Evolutionary conservation across 1,140 invertebrate genomes (phyloP), one percentile per base, ranked within the genome.

Genomic region (Nephotettix cincticeps): DNA sequence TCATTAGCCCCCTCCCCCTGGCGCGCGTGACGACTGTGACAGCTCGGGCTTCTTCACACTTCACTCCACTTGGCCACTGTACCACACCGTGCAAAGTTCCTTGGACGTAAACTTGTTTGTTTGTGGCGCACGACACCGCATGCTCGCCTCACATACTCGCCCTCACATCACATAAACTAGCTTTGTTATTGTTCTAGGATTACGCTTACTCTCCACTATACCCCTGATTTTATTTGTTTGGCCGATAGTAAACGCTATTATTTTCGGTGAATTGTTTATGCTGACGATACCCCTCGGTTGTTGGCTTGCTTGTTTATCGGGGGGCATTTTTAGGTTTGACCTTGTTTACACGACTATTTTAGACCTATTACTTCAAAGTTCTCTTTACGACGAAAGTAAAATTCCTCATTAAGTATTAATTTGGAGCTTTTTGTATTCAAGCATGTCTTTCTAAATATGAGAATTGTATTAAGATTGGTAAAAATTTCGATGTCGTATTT

Each of bases 181-280:
- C 76, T 71, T 51, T 76, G 75, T 65, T 72, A 71, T 65, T 68
- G 71, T 73, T 63, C 73, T 73, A 68, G 64, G 75, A 75, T 73
- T 72, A 74, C 76, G 75, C 74, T 72, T 74, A 75, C 76, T 73
- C 75, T 74, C 77, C 72, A 77, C 71, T 71, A 27, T 47, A 56
- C 56, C 56, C 28, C 23, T 25, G 14, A 25, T 61, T 61, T 61
- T 61, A 61, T 61, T 61, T 61, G 56, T 61, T 61, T 61, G n/a
- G 56, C 56, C 25, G 9, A 25, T 61, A n/a, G 23, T 27, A 27
- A 61, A 27, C 56, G 25, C 25, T 54, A 54, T 61, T 61, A 61
- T 61, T 61, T 61, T 27, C 56, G 47, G 11, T 29, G 56, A 23
- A 9, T 61, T 61, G 56, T 61, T 61, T 61, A 61, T 28, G 56